Conservation (phyloP, 2,113 vertebrate species). For the Sisor rabdophorus region DNA sequence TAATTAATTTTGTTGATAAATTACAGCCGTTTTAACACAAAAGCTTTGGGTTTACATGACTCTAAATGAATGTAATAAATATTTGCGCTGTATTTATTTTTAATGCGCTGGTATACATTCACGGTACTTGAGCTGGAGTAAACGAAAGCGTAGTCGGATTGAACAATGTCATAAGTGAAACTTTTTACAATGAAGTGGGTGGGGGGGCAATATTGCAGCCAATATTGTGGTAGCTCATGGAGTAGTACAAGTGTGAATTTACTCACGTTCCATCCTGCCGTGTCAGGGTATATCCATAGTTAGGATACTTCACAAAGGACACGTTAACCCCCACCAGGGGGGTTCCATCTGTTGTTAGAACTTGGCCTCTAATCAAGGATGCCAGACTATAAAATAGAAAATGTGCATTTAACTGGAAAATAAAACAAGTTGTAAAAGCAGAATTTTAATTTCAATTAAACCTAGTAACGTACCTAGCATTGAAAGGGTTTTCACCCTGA, state of each 20-base stretch:
- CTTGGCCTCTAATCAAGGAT: conserved; percentile 95
- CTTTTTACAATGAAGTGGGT: background rate
- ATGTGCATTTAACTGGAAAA: background rate
- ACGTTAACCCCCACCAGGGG: conserved; percentile 97
- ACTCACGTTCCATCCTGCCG: conserved; percentile 99
- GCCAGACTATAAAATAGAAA: conserved; percentile 77
- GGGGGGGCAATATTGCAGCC: background rate
- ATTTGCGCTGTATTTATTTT: conserved; percentile 41
- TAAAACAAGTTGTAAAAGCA: background rate
- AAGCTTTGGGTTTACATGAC: conserved; percentile 32
- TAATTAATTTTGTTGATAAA: conserved; percentile 51
- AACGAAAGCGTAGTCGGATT: conserved; percentile 1
- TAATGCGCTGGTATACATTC: conserved; percentile 34
- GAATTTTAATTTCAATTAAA: background rate
- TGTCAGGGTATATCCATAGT: conserved; percentile 95
- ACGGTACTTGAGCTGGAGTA: conserved; percentile 11
- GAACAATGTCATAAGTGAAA: conserved; percentile 16
- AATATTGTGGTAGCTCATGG: background rate
- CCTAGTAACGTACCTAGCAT: conserved; percentile 76
- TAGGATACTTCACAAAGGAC: conserved; percentile 97
- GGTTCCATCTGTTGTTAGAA: conserved; percentile 94
- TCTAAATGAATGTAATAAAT: conserved; percentile 43
- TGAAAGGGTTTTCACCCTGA: conserved; percentile 94
- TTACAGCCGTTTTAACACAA: conserved; percentile 39
- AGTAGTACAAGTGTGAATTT: conserved; percentile 25